A percentile compares a stretch with the other conserved stretches of the same genome.
phyloP scores from a whole-genome alignment of 1,140 invertebrate species.

The Cylas formicarius region DNA sequence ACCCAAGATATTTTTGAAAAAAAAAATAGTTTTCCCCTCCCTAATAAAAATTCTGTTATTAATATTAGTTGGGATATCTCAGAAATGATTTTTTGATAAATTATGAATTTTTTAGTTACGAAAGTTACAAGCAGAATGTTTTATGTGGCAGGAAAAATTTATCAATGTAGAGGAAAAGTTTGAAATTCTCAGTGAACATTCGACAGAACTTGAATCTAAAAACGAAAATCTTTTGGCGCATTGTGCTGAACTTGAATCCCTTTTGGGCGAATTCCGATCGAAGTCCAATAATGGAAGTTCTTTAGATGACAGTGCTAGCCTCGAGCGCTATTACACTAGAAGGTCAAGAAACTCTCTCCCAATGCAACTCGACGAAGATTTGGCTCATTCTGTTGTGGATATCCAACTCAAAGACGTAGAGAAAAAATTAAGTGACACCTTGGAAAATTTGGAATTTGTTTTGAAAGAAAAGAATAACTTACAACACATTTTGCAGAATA shows the following conservation, averaged over 20 bases:
- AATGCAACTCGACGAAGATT: conserved; percentile 18
- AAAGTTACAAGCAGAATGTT: conserved; percentile 20
- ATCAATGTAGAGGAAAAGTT: conserved; percentile 25
- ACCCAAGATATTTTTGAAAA: too few relatives aligned
- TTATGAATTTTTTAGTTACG: conserved; percentile 17
- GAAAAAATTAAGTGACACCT: conserved; percentile 16
- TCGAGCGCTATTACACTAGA: conserved; percentile 5
- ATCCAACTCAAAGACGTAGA: conserved; percentile 35
- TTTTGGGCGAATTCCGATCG: conserved; percentile 28
- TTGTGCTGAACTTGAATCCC: conserved; percentile 27
- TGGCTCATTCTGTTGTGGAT: conserved; percentile 36
- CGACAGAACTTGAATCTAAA: conserved; percentile 22
- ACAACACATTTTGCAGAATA: background rate
- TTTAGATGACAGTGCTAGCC: conserved; percentile 20
- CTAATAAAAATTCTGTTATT: too few relatives aligned
- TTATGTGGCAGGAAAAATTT: conserved; percentile 28
- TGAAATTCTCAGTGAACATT: conserved; percentile 16
- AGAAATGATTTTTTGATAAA: background rate
- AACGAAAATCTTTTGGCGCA: conserved; percentile 22
- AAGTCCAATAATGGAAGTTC: conserved; percentile 24
- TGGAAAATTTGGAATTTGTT: conserved; percentile 1
- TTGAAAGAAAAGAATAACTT: background rate
- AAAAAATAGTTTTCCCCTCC: too few relatives aligned
- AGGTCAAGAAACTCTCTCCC: conserved; percentile 14
- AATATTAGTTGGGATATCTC: too few relatives aligned